Evolutionary conservation across 2,113 vertebrate species (phyloP).

Genomic region (Urocolius indicus): DNA sequence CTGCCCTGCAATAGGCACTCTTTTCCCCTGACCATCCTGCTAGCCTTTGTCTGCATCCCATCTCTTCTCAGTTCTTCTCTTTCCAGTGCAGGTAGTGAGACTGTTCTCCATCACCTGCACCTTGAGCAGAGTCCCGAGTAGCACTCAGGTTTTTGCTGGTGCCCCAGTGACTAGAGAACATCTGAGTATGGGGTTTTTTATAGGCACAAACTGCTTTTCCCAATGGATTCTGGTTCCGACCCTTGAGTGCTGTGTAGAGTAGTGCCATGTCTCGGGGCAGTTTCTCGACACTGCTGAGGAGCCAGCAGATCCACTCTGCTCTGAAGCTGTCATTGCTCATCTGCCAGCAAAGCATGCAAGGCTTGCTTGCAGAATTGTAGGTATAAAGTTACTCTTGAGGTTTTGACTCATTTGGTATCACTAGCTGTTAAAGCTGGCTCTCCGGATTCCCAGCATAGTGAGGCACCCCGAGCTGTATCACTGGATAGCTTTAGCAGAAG

Average conservation of each 20-base stretch:
- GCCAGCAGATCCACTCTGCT: background rate
- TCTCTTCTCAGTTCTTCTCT: background rate
- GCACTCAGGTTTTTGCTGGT: background rate
- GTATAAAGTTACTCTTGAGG: slow-evolving; percentile 25
- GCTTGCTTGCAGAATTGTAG: background rate
- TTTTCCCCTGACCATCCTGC: background rate
- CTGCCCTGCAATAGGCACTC: background rate
- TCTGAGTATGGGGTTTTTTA: background rate
- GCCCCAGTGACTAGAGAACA: background rate
- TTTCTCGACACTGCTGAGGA: background rate
- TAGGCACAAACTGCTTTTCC: background rate
- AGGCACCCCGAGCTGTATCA: background rate
- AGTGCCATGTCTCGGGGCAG: background rate
- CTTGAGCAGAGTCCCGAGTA: background rate
- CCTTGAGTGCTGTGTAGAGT: background rate
- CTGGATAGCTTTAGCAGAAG: background rate
- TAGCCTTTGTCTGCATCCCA: background rate
- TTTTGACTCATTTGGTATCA: slow-evolving; percentile 25
- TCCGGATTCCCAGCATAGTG: rapidly evolving
- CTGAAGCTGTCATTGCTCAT: background rate
- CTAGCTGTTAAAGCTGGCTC: background rate
- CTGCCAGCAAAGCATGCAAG: background rate
- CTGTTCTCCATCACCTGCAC: background rate
- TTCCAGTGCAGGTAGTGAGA: background rate
- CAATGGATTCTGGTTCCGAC: background rate